Evolutionary conservation across 2,888 invertebrate species (phyloP).

Genomic region (Chironomus tentans): DNA sequence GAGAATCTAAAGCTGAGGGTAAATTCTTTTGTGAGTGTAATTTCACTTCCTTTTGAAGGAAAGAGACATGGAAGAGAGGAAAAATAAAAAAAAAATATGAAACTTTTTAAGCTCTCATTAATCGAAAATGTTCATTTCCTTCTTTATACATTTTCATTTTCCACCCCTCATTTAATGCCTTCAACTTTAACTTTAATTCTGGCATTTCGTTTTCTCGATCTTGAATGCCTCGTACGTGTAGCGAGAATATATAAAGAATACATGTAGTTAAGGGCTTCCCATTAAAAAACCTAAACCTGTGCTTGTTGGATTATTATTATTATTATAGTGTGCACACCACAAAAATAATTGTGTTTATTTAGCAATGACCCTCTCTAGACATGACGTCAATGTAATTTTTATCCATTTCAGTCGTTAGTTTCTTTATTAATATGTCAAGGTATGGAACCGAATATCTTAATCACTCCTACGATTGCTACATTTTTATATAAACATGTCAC

Average conservation of each 20-base stretch:
- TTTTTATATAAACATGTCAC: not conserved
- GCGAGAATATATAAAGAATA: not conserved
- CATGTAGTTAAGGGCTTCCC: too few species aligned
- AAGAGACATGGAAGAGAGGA: not conserved
- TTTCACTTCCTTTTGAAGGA: not conserved
- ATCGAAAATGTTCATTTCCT: not conserved
- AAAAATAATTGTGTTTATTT: not conserved
- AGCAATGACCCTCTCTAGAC: not conserved
- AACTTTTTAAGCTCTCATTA: not conserved
- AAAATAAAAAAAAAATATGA: too few species aligned
- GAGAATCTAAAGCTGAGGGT: not conserved
- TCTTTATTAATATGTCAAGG: too few species aligned
- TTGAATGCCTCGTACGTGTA: not conserved
- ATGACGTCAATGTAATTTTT: not conserved
- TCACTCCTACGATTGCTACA: not conserved
- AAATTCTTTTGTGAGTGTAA: not conserved
- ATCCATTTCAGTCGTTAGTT: too few species aligned
- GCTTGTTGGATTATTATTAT: too few species aligned
- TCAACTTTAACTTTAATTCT: not conserved
- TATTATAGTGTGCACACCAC: not conserved
- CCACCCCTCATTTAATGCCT: not conserved
- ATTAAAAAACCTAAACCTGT: too few species aligned
- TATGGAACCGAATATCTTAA: not conserved
- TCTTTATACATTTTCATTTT: not conserved
- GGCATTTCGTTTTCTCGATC: not conserved